phyloP scores from a whole-genome alignment of 2,888 invertebrate species.

The Lepidocyrtinus sp. region DNA sequence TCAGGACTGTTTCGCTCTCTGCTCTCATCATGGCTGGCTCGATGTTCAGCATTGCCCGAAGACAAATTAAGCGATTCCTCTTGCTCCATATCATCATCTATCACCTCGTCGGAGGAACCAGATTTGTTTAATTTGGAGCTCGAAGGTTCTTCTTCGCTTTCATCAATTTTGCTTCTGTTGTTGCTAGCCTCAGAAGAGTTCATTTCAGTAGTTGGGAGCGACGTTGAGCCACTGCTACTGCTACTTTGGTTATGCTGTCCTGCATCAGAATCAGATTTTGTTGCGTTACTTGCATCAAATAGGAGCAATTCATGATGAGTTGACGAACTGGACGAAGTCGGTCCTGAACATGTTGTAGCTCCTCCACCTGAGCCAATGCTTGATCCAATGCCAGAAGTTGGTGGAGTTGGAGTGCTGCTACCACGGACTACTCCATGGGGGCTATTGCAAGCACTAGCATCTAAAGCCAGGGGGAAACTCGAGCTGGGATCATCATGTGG shows the following conservation, averaged over 20 bases:
- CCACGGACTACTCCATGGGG: slow-evolving; percentile 42
- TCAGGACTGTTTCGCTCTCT: slow-evolving; percentile 51
- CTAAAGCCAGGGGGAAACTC: slow-evolving; percentile 33
- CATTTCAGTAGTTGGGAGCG: slow-evolving; percentile 32
- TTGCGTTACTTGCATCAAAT: slow-evolving; percentile 35
- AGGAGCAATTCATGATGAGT: slow-evolving; percentile 61
- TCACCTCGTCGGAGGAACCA: slow-evolving; percentile 17
- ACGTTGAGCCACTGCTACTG: slow-evolving; percentile 33
- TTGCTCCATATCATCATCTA: slow-evolving; percentile 40
- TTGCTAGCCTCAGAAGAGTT: slow-evolving; percentile 30
- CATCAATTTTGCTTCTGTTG: slow-evolving; percentile 15
- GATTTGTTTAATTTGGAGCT: slow-evolving; percentile 22
- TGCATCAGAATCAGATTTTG: slow-evolving; percentile 46
- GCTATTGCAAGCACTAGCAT: slow-evolving; percentile 57
- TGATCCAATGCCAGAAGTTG: slow-evolving; percentile 67
- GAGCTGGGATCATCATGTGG: not conserved
- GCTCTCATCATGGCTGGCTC: slow-evolving; percentile 6
- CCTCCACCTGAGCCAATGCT: slow-evolving; percentile 51
- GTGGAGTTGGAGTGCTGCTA: slow-evolving; percentile 66
- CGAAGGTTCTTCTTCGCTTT: slow-evolving; percentile 19
- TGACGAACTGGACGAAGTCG: slow-evolving; percentile 67
- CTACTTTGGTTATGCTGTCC: slow-evolving; percentile 52
- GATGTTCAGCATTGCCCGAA: slow-evolving; percentile 13
- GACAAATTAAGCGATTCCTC: slow-evolving; percentile 43
- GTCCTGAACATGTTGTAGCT: slow-evolving; percentile 69